Base-by-base conservation (phyloP, 2,797 vertebrate genomes). In the Hoplostethus atlanticus region DNA sequence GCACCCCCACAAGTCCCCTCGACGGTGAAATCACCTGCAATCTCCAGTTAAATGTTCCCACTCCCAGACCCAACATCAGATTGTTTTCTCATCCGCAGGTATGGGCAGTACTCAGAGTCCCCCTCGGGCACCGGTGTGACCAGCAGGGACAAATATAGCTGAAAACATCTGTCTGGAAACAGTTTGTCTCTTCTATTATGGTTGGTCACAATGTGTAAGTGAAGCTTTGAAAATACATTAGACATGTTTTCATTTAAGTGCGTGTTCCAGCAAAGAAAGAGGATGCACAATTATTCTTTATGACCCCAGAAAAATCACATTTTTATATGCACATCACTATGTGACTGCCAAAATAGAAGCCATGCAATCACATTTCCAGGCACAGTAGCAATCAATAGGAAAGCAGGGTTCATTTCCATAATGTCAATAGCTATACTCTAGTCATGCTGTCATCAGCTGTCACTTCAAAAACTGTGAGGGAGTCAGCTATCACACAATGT, bases 11-110 rank as follows among this genome's bases (percentile, higher is more conserved):
- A 25, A 54, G 73, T 48, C 65, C 79, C 70, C 52, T 82, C 71
- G 65, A 57, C 59, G 1, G 67, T 79, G 58, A 85, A 88, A 87
- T 80, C 60, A 8, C 56, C 63, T 75, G 69, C 77, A 89, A 71
- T 82, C 68, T 76, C 71, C 71, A 38, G 28, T 62, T 74, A 72
- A 80, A 81, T 80, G 66, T 75, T 71, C 65, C 58, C 68, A 55
- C 64, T 83, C 30, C 53, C 12, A 36, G 60, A 59, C 46, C 72
- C 28, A 0, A 21, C 3, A 31, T 17, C 53, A 54, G 73, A 80
- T 69, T 76, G 50, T 77, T 76, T 61, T 70, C 63, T 65, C 15
- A 2, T 48, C 56, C 9, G n/a, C 36, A 25, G 71, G 56, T 59
- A 6, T 52, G 6, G 3, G 51, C 8, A 52, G 12, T 15, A 44